Evolutionary conservation across 2,113 vertebrate genomes (phyloP), one percentile per base, ranked within the genome.

Genomic region (Pitta sordida): DNA sequence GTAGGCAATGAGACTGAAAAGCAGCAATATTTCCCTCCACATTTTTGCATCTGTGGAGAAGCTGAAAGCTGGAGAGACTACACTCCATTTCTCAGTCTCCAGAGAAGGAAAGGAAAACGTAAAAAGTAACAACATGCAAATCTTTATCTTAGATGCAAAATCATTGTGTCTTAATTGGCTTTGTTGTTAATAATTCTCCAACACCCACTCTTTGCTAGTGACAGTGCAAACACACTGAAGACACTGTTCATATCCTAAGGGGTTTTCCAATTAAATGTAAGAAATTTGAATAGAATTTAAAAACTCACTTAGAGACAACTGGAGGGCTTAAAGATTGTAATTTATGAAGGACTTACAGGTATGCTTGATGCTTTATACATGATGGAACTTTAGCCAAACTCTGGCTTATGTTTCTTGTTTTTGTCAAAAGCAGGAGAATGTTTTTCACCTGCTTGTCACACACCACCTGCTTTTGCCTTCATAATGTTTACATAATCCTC

Each of bases 221-320:
- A 60, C 55, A 83, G 58, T 59, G 63, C 63, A 86, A 91, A 92
- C 78, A 91, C 41, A 81, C 49, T 46, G 23, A 86, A 89, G 64
- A 94, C 27, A 55, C 21, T 32, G 62, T 74, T 84, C 93, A 73
- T 73, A 64, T 32, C 71, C 83, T 68, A 49, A 91, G 75, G 58
- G 84, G 36, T 36, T 67, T 85, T 55, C 62, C 74, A 75, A 74
- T 75, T 83, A 93, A 90, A 83, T 32, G 23, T 49, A 89, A 91
- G 48, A 85, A 53, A 73, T 74, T 15, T 62, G 15, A 92, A 67
- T 67, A 86, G n/a, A 91, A 83, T 63, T 41, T 91, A 92, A 78
- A 56, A 29, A 79, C 18, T 56, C 16, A 36, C 64, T 92, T 65
- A 94, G 58, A 80, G 75, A 68, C 9, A 78, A 75, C 36, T 43